Base-by-base conservation (phyloP, 1,140 invertebrate genomes). In the Caerostris extrusa region DNA sequence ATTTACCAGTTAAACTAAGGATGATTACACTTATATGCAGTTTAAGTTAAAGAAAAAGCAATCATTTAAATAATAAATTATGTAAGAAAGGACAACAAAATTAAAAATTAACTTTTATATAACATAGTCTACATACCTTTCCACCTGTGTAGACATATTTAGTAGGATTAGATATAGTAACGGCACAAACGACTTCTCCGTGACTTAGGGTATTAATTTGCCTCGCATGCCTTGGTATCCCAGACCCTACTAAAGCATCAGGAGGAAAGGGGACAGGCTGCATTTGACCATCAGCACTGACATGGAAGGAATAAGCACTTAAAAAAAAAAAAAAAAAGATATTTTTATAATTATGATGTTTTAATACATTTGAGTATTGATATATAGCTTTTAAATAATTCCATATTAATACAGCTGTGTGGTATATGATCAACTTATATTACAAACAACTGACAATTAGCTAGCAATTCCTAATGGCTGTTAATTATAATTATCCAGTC, bases 101-200 rank as follows among this genome's bases (percentile, higher is more conserved):
- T 34, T 34, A 34, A 34, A 34, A 34, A 34, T 34, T 34, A 34
- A 2, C 64, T n/a, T 5, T 2, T 81, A 81, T 85, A 4, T n/a
- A 34, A 55, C n/a, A 87, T 61, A 34, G 34, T 34, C 34, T 19
- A 55, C 53, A 82, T 92, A 96, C 96, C 95, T 99, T 99, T 90
- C 99, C 99, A n/a, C 99, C 99, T 14, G 99, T 99, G 96, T 99
- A 99, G 7, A 99, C 98, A 96, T 99, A 98, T 96, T 98, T 97
- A 92, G 98, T 98, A 67, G 98, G 98, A 96, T 98, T 98, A 89
- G 96, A 96, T 97, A 99, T 97, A 97, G 98, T 96, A 96, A 99
- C 96, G 97, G 99, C 96, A 97, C 99, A 97, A 96, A 99, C 96
- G 14, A 98, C 98, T 96, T 99, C 99, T 10, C 99, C 99, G 96